A percentile compares a stretch with the other conserved stretches of the same genome.
These are phyloP conservation scores for Peromyscus polionotus DNA, from an alignment of 2,113 vertebrate genomes.

Conservation along the genomic window DNA sequence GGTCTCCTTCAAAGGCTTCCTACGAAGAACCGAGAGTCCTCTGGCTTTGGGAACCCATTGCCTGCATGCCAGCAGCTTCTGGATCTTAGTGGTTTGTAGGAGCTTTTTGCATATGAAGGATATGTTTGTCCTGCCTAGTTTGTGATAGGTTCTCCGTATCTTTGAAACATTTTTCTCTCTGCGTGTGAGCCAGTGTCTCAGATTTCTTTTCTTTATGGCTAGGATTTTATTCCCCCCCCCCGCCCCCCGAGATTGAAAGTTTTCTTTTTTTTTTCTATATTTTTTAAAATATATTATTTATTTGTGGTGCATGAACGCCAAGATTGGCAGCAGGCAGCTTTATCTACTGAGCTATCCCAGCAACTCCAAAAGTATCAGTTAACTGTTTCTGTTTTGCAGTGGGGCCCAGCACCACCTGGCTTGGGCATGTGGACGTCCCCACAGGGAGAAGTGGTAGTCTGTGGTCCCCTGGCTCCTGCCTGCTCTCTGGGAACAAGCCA, in stretches of 20 bases:
- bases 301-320: neutral
- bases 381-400: neutral
- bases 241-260: neutral
- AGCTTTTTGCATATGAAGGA: neutral
- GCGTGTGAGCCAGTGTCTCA: neutral
- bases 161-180: neutral
- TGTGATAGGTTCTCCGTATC: neutral
- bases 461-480: neutral
- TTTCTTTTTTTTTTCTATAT: neutral
- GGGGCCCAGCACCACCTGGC: neutral
- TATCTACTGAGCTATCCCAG: neutral
- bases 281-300: neutral
- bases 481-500: neutral
- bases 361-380: neutral
- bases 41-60: neutral
- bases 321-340: neutral
- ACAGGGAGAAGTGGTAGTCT: neutral
- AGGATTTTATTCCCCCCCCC: neutral
- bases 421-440: neutral
- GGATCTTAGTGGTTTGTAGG: neutral
- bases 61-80: neutral
- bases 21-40: neutral
- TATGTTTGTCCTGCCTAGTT: neutral
- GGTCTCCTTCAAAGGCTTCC: neutral
- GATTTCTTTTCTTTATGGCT: neutral